Evolutionary conservation across 2,888 invertebrate genomes (phyloP).

Genomic region (Chironomus tentans): DNA sequence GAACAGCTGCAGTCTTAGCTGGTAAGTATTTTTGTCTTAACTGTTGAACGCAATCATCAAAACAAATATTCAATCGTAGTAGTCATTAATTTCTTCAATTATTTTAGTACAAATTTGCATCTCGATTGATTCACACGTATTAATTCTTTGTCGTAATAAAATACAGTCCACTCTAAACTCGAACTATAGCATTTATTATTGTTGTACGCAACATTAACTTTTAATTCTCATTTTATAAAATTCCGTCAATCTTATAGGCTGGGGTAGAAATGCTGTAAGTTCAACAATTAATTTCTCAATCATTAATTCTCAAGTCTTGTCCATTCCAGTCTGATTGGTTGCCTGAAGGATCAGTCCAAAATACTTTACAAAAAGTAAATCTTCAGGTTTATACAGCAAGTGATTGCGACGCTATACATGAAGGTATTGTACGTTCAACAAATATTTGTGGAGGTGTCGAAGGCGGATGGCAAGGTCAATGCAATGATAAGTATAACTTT

Average conservation of each 20-base stretch:
- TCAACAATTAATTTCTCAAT: not conserved
- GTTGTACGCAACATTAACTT: no score
- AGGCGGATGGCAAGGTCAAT: slow-evolving; percentile 36
- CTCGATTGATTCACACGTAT: no score
- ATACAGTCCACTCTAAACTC: no score
- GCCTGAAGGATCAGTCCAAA: slow-evolving; percentile 29
- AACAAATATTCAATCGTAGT: no score
- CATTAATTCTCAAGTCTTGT: not conserved
- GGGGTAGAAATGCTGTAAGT: not conserved
- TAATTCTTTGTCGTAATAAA: no score
- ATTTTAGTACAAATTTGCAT: no score
- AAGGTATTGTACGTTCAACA: slow-evolving; percentile 28
- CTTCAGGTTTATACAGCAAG: slow-evolving; percentile 31
- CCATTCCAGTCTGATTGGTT: not conserved
- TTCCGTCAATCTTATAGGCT: not conserved
- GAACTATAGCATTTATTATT: no score
- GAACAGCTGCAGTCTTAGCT: not conserved
- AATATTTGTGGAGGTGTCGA: slow-evolving; percentile 34
- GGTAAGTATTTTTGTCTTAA: no score
- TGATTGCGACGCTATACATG: slow-evolving; percentile 30
- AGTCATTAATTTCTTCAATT: no score
- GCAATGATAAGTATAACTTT: slow-evolving; percentile 32
- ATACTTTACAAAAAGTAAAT: slow-evolving; percentile 31
- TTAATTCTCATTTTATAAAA: no score
- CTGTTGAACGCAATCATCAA: no score